Conservation (phyloP, 2,113 vertebrate species). For the Grallaria varia region DNA sequence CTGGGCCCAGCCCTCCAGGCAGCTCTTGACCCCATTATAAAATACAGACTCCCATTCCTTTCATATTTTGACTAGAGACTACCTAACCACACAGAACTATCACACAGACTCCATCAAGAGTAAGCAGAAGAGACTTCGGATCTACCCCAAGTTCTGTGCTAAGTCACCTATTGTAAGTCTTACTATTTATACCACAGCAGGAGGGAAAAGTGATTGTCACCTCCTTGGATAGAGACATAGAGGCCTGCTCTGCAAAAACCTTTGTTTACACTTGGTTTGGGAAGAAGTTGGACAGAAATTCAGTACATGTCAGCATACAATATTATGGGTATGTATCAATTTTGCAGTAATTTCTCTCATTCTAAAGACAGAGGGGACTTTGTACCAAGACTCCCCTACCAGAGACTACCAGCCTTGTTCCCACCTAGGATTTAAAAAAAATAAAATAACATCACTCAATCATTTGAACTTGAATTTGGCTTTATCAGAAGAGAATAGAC, state of each 20-base stretch:
- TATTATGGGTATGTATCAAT: background rate
- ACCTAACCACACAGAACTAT: background rate
- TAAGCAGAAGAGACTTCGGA: background rate
- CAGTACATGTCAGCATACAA: background rate
- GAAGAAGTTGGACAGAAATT: background rate
- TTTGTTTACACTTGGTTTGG: background rate
- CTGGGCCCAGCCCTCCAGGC: too few relatives aligned
- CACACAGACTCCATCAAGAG: background rate
- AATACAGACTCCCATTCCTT: background rate
- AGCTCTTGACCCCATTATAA: background rate
- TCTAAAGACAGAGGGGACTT: background rate
- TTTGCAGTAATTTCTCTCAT: background rate
- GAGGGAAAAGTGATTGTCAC: background rate
- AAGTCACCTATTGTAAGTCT: background rate
- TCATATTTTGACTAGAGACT: background rate
- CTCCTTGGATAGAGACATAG: background rate
- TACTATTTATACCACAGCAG: background rate
- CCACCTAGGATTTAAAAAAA: background rate
- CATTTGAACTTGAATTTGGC: conserved; percentile 3
- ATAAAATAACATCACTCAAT: background rate
- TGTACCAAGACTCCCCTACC: background rate
- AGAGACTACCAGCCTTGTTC: background rate
- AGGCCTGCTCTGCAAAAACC: background rate
- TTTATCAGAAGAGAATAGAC: background rate
- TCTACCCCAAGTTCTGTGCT: background rate